A percentile compares a stretch with the other conserved stretches of the same genome.
These are phyloP conservation scores for Trididemnum miniatum DNA, from an alignment of 23 tunicate species.

Conservation along the genomic window DNA sequence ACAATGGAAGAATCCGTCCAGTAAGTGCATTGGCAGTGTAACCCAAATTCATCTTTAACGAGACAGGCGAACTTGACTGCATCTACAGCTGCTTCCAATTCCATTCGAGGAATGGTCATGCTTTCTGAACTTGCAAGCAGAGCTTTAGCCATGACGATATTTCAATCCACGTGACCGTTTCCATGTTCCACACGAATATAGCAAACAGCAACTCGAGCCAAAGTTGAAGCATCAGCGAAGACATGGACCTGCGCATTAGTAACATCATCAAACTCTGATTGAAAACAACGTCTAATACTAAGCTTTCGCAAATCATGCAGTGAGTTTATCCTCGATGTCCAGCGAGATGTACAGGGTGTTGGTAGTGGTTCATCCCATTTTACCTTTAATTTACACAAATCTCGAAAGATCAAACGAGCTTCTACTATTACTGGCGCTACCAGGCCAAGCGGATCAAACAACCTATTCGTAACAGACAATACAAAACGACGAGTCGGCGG, in stretches of 20 bases:
- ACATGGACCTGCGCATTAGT: neutral
- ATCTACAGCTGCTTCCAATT: too few relatives aligned
- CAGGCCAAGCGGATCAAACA: constrained; percentile 39
- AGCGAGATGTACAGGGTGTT: neutral
- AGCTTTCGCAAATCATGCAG: neutral
- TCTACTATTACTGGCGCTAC: constrained; percentile 23
- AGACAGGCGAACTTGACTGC: neutral
- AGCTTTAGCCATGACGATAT: constrained; percentile 34
- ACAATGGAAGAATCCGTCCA: constrained; percentile 40
- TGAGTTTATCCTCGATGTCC: neutral
- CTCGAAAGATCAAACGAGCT: constrained; percentile 2
- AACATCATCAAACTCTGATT: neutral
- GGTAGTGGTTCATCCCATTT: constrained; percentile 28
- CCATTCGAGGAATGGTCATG: constrained; percentile 12
- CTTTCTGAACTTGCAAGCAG: neutral
- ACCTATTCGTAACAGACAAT: constrained; percentile 14
- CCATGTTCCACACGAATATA: neutral
- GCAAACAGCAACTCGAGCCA: constrained; percentile 28
- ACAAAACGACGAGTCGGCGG: constrained; percentile 27
- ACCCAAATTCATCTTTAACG: constrained; percentile 1
- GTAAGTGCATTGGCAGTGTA: neutral
- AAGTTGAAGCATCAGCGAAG: constrained; percentile 23
- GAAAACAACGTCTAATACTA: neutral
- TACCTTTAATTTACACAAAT: neutral
- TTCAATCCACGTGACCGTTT: neutral